A percentile compares a stretch with the other conserved stretches of the same genome.
phyloP scores from a whole-genome alignment of 2,113 vertebrate genomes.

The Agelaius phoeniceus region DNA sequence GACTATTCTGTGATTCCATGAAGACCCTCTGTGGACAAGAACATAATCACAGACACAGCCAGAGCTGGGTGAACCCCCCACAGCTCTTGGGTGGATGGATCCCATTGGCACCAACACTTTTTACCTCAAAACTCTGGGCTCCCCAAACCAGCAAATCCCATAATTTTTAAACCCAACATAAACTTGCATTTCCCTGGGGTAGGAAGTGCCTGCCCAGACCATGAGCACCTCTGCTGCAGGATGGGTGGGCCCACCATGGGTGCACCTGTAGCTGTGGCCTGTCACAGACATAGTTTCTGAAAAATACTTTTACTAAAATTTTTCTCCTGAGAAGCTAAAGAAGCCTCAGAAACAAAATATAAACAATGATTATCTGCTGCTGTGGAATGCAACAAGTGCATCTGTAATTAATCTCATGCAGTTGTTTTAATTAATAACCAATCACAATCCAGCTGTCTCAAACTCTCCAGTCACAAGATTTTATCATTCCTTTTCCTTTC shows the following conservation, averaged over 20 bases:
- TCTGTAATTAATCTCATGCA: too few species aligned
- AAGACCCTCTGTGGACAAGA: neutral
- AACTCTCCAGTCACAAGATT: too few species aligned
- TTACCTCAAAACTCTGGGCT: neutral
- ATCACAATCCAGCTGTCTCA: too few species aligned
- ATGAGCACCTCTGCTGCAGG: fast-evolving
- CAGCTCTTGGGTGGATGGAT: neutral
- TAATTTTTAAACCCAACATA: neutral
- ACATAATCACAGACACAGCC: neutral
- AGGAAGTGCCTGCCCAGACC: neutral
- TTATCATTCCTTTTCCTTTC: too few species aligned
- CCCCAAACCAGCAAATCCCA: neutral
- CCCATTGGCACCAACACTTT: neutral
- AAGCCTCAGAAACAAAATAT: too few species aligned
- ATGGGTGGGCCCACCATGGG: too few species aligned
- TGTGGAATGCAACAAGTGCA: too few species aligned
- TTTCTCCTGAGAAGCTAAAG: too few species aligned
- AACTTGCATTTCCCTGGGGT: neutral
- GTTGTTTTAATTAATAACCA: too few species aligned
- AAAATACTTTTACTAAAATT: too few species aligned
- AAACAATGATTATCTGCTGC: too few species aligned
- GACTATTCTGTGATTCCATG: neutral
- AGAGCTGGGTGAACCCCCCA: neutral
- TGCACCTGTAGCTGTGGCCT: fast-evolving
- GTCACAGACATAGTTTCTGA: too few species aligned